A percentile compares a stretch with the other conserved stretches of the same genome.
These are phyloP conservation scores for Danio choprae DNA, from an alignment of 2,797 vertebrate genomes.

Conservation along the genomic window DNA sequence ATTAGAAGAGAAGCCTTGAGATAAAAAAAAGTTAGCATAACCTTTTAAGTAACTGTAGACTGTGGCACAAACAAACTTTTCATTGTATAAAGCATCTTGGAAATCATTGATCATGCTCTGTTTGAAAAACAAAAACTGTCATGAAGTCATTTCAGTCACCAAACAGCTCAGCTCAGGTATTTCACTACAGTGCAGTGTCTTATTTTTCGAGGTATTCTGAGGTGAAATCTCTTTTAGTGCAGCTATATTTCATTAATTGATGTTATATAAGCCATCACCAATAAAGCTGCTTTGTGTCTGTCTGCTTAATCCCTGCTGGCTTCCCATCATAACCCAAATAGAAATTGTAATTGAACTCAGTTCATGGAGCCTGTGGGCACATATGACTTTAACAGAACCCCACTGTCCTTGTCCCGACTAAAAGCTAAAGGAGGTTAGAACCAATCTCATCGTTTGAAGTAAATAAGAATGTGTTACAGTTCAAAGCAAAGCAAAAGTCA, in stretches of 20 bases:
- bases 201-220: conserved; percentile 46
- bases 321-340: conserved; percentile 51
- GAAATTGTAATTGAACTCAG: conserved; percentile 51
- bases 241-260: conserved; percentile 57
- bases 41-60: too few species aligned
- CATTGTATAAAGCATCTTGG: not conserved
- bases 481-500: conserved; percentile 9
- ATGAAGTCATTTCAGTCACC: not conserved
- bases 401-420: conserved; percentile 14
- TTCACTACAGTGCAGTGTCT: conserved; percentile 16
- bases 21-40: too few species aligned
- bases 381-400: conserved; percentile 36
- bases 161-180: not conserved
- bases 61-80: too few species aligned
- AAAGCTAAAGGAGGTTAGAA: conserved; percentile 34
- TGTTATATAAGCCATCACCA: conserved; percentile 56
- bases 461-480: conserved; percentile 28
- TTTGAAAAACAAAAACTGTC: not conserved
- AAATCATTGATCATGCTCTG: not conserved
- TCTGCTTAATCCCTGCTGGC: conserved; percentile 55
- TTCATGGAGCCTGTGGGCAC: conserved; percentile 33
- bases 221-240: conserved; percentile 41
- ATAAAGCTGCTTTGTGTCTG: conserved; percentile 59
- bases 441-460: conserved; percentile 3
- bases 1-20: too few species aligned